Percentiles rank a stretch among this genome's conserved stretches.
Evolutionary conservation across 2,113 vertebrate genomes (phyloP).

Genomic region (Stigmatopora nigra): DNA sequence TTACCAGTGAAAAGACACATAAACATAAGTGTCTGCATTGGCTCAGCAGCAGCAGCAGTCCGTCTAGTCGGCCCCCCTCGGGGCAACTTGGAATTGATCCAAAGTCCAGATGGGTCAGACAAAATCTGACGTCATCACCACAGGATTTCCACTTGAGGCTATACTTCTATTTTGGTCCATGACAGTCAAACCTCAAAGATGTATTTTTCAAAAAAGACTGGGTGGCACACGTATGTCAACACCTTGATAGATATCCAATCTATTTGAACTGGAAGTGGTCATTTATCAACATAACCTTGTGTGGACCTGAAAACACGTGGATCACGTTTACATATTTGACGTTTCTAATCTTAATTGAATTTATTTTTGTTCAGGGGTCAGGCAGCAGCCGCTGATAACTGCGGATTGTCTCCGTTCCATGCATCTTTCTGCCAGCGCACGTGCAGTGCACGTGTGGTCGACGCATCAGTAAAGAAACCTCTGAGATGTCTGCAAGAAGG

Average conservation of each 20-base stretch:
- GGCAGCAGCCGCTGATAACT: constrained; percentile 3
- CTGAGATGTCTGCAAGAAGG: constrained; percentile 1
- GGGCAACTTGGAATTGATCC: constrained; percentile 30
- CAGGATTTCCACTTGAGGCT: constrained; percentile 23
- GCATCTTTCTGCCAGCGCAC: neutral
- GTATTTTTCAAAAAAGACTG: too few relatives aligned
- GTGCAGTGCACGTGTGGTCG: constrained; percentile 5
- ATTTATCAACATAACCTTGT: neutral
- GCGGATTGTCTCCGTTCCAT: constrained; percentile 10
- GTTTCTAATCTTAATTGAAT: neutral
- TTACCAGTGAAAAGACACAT: constrained; percentile 27
- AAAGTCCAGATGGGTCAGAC: constrained; percentile 34
- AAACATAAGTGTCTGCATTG: constrained; percentile 17
- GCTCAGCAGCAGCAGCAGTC: neutral
- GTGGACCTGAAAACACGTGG: neutral
- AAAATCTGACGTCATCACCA: constrained; percentile 22
- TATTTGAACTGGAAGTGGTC: too few relatives aligned
- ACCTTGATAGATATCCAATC: too few relatives aligned
- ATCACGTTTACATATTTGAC: neutral
- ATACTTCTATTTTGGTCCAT: constrained; percentile 27
- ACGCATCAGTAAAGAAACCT: constrained; percentile 15
- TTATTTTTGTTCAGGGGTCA: neutral
- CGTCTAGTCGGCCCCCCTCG: constrained; percentile 14
- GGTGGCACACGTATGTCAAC: too few relatives aligned
- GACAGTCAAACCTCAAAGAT: neutral